phyloP scores from a whole-genome alignment of 2,113 vertebrate species.

The Oryzias javanicus region DNA sequence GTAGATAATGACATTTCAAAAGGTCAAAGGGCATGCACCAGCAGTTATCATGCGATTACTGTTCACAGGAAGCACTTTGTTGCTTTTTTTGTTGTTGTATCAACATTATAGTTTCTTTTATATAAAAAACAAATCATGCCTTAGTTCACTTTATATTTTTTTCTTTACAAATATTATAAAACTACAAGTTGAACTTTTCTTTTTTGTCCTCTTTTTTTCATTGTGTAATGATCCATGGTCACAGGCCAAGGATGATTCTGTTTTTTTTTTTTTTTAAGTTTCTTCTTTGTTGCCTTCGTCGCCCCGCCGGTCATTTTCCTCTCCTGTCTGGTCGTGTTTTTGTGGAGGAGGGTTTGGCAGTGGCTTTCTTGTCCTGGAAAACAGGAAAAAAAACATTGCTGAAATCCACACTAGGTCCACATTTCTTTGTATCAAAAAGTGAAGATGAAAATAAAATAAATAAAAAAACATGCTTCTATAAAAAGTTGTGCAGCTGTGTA shows the following conservation, averaged over 20 bases:
- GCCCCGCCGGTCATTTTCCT: constrained; percentile 67
- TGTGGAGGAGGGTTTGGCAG: constrained; percentile 85
- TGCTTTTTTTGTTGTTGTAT: constrained; percentile 67
- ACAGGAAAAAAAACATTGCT: constrained; percentile 24
- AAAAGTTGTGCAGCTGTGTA: not conserved
- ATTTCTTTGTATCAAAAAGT: not conserved
- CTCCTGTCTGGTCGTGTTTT: constrained; percentile 66
- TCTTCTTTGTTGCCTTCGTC: not conserved
- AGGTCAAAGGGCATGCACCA: constrained; percentile 90
- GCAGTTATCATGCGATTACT: constrained; percentile 92
- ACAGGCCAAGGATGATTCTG: constrained; percentile 51
- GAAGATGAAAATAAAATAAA: not conserved
- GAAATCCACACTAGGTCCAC: not conserved
- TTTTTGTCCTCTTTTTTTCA: constrained; percentile 31
- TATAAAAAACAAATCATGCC: constrained; percentile 85
- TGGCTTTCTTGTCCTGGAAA: constrained; percentile 85
- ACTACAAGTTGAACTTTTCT: constrained; percentile 74
- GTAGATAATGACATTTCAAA: constrained; percentile 83
- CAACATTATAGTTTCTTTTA: constrained; percentile 53
- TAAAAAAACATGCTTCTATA: not conserved
- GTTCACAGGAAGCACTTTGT: constrained; percentile 87
- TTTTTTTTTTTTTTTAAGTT: constrained; percentile 31
- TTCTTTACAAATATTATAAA: constrained; percentile 83
- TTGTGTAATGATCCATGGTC: constrained; percentile 45
- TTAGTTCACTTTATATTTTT: constrained; percentile 77